Evolutionary conservation across 2,797 vertebrate species (phyloP), one percentile per base, ranked within the genome.

Genomic region (Distichodus sexfasciatus): DNA sequence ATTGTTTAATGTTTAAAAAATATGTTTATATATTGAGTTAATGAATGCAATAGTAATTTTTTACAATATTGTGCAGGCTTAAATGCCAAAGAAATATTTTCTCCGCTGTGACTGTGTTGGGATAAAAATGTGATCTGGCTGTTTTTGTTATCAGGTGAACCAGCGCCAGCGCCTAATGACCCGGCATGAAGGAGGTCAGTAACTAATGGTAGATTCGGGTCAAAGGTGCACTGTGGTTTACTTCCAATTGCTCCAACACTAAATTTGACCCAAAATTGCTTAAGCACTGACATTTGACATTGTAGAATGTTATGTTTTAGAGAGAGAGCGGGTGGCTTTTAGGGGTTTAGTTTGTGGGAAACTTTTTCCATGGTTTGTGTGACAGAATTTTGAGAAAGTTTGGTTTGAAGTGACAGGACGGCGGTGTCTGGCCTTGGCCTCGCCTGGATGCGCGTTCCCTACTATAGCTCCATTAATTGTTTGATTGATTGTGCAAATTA

Each of bases 401-500:
- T 50, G 33, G 26, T 54, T 44, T 31, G 9, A 43, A 11, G 23
- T 23, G 26, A 33, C 47, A 14, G 47, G 36, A 43, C 6, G 21
- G 9, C 10, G 2, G 31, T 5, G 24, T 29, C 17, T 1, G 1
- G 9, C 1, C 3, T 6, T 1, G 7, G 57, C 54, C 35, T 58
- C 21, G 12, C 59, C 31, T 26, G 4, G 7, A 6, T 28, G 8
- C 44, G 6, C 31, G 26, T 48, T 40, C 35, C 29, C 36, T 71
- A 15, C 28, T 65, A 66, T 15, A 46, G 35, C 50, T 66, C 54
- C 41, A 75, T 75, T 75, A 75, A 75, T 66, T 54, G 67, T 70
- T 65, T 75, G 73, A 75, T 71, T 69, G 73, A 75, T 71, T 71
- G 67, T 35, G 67, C 24, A 70, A 71, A 71, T 75, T 60, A 71